A percentile compares a stretch with the other conserved stretches of the same genome.
Evolutionary conservation across 2,113 vertebrate genomes (phyloP).

Genomic region (Sapayoa aenigma): DNA sequence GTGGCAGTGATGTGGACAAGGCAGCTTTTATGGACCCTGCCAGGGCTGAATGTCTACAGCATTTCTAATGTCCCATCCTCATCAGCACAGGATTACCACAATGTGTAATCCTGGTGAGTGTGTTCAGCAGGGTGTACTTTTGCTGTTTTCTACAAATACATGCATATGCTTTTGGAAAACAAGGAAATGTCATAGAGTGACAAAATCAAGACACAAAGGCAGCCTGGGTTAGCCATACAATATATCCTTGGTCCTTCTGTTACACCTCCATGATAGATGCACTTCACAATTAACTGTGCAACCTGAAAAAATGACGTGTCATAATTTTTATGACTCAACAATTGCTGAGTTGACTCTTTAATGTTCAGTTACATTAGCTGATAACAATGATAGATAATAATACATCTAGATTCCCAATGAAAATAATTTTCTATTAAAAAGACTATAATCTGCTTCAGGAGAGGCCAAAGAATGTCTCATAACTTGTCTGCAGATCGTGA

Average conservation of each 20-base stretch:
- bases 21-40: not conserved
- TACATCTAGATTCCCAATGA: not conserved
- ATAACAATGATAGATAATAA: not conserved
- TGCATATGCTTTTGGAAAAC: not conserved
- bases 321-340: not conserved
- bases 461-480: not conserved
- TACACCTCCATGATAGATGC: not conserved
- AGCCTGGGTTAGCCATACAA: not conserved
- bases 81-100: not conserved
- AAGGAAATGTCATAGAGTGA: accelerated
- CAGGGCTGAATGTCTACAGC: not conserved
- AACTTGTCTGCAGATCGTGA: not conserved
- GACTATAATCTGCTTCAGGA: not conserved
- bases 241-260: not conserved
- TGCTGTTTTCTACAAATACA: not conserved
- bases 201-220: not conserved
- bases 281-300: not conserved
- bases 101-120: not conserved
- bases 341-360: not conserved
- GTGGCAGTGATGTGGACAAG: not conserved
- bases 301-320: not conserved
- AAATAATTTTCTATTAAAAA: not conserved
- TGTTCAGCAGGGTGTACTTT: not conserved
- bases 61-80: not conserved
- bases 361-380: not conserved